Evolutionary conservation across 2,113 vertebrate species (phyloP).

Genomic region (Tor tambroides): DNA sequence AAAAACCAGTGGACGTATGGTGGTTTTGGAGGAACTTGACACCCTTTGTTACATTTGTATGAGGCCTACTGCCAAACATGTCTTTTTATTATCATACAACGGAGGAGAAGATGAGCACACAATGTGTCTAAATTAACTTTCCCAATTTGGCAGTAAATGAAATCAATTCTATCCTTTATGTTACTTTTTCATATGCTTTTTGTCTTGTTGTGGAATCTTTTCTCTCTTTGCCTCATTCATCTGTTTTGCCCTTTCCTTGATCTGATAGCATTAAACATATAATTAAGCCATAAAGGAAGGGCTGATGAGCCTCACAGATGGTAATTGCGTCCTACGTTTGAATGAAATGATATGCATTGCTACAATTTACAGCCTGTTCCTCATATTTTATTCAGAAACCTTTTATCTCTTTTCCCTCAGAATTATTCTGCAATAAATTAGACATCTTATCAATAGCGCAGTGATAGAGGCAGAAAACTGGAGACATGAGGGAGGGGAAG

Average conservation of each 20-base stretch:
- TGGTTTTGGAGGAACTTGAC: conserved; percentile 92
- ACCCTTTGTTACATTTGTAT: conserved; percentile 96
- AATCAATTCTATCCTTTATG: conserved; percentile 98
- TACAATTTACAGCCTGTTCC: conserved; percentile 99
- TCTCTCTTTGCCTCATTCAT: conserved; percentile 99
- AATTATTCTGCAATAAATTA: conserved; percentile 99
- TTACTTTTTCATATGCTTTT: conserved; percentile 99
- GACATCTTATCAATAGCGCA: conserved; percentile 99
- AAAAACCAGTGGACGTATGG: conserved; percentile 81
- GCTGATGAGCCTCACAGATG: conserved; percentile 99
- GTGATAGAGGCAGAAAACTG: conserved; percentile 92
- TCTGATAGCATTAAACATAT: conserved; percentile 99
- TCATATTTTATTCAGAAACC: conserved; percentile 99
- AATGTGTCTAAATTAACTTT: conserved; percentile 99
- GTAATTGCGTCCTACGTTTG: conserved; percentile 99
- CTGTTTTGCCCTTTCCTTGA: conserved; percentile 99
- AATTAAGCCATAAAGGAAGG: conserved; percentile 99
- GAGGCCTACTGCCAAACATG: conserved; percentile 94
- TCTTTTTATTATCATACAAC: conserved; percentile 95
- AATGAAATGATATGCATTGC: conserved; percentile 99
- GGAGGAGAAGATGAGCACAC: conserved; percentile 91
- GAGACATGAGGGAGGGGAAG: conserved; percentile 44
- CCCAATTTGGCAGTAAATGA: conserved; percentile 94
- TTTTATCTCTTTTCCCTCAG: conserved; percentile 99
- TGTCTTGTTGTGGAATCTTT: conserved; percentile 99